Base-by-base conservation (phyloP, 1,140 invertebrate species). In the Drosophila repletoides region DNA sequence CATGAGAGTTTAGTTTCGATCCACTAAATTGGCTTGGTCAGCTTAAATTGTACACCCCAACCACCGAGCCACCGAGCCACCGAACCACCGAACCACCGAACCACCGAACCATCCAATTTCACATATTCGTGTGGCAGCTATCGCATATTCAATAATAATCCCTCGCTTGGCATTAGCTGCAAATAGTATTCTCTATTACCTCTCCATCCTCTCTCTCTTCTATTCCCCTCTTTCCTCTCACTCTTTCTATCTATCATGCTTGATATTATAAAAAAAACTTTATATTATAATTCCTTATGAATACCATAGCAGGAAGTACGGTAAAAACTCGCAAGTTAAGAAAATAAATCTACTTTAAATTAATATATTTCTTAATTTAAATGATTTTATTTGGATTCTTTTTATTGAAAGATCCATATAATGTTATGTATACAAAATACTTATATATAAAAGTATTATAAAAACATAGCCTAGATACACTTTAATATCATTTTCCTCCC, bases 111-210 rank as follows among this genome's bases (percentile, higher is more conserved):
- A 41, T 21, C 53, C 63, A 51, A n/a, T n/a, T n/a, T 21, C 56
- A 53, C 49, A 38, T 55, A 43, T 26, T 12, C 38, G 15, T 38
- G n/a, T 15, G 60, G 5, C 46, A 6, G 40, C 41, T 48, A 38
- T 40, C 41, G 48, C 59, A 63, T 63, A 64, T 63, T 59, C 59
- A 68, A 63, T 63, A 55, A 64, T 68, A 63, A 68, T 63, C 59
- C 49, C 65, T 46, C 19, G 45, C 24, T 33, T 34, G 56, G 56
- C 40, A 61, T 67, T 67, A 61, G 56, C 46, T 49, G 45, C 64
- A 67, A 67, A 38, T 67, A 17, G 22, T n/a, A 21, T 53, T 12
- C 10, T 15, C 36, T 14, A 38, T 5, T 45, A 21, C 1, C 22
- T 15, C 10, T 34, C 14, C n/a, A 9, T 38, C 28, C 21, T n/a